These are phyloP conservation scores for Malacoraja senta DNA, from an alignment of 2,797 vertebrate genomes.

Conservation along the genomic window DNA sequence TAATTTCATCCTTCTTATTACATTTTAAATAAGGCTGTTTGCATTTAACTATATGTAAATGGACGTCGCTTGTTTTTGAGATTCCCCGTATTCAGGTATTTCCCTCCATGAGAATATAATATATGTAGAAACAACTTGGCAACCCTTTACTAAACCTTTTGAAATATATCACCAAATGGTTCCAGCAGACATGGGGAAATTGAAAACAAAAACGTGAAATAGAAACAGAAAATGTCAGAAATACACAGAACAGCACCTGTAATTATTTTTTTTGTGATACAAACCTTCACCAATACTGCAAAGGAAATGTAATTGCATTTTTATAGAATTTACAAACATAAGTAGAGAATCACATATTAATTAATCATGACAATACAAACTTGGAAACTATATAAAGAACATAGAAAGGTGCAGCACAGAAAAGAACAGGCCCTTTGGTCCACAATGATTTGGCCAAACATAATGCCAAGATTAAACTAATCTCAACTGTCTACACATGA, in stretches of 20 bases:
- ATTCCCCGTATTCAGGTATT: background rate
- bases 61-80: background rate
- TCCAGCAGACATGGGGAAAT: background rate
- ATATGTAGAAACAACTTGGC: too few species aligned
- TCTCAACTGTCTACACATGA: too few species aligned
- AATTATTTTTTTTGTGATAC: background rate
- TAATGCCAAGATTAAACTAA: too few species aligned
- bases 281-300: background rate
- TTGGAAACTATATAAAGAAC: background rate
- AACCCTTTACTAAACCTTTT: background rate
- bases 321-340: background rate
- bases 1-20: background rate
- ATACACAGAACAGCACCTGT: background rate
- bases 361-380: background rate
- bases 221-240: background rate
- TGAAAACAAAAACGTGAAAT: background rate
- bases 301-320: background rate
- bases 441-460: too few species aligned
- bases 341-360: background rate
- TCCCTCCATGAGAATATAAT: background rate
- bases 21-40: background rate
- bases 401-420: too few species aligned
- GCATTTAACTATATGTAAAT: background rate
- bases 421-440: too few species aligned
- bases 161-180: background rate